Conservation (phyloP, 2,113 vertebrate species). For the Crocuta crocuta region DNA sequence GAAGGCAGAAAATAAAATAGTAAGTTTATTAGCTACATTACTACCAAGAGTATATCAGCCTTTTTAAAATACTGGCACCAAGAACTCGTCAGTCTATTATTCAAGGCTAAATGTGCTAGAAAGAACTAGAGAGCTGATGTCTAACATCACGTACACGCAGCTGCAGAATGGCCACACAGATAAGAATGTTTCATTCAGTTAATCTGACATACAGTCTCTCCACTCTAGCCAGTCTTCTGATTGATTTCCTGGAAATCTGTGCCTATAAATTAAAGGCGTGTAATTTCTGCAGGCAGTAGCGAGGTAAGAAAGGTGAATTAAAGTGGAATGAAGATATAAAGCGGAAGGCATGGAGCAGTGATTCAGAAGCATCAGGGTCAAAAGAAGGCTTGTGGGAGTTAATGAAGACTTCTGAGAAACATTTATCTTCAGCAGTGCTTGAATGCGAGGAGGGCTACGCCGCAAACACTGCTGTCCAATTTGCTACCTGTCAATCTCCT, state of each 20-base stretch:
- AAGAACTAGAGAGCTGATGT: background rate
- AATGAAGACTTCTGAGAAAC: background rate
- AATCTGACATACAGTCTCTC: background rate
- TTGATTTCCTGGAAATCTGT: background rate
- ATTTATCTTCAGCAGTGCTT: background rate
- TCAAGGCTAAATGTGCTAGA: background rate
- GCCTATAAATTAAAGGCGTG: background rate
- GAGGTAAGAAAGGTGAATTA: background rate
- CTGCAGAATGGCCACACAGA: background rate
- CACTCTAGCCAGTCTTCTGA: background rate
- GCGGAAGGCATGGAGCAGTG: background rate
- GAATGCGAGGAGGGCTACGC: background rate
- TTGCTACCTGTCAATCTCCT: background rate
- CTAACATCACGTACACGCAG: accelerated
- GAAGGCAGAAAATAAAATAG: background rate
- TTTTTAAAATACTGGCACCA: background rate
- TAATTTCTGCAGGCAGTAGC: background rate
- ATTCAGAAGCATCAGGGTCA: background rate
- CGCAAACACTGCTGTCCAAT: background rate
- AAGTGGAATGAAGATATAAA: background rate
- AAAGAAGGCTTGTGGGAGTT: background rate
- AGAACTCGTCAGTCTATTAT: background rate
- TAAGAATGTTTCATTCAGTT: background rate
- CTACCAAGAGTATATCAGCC: background rate
- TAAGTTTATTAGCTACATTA: background rate